These are phyloP conservation scores for Anastatus disparis DNA, from an alignment of 1,140 invertebrate genomes.

Conservation along the genomic window DNA sequence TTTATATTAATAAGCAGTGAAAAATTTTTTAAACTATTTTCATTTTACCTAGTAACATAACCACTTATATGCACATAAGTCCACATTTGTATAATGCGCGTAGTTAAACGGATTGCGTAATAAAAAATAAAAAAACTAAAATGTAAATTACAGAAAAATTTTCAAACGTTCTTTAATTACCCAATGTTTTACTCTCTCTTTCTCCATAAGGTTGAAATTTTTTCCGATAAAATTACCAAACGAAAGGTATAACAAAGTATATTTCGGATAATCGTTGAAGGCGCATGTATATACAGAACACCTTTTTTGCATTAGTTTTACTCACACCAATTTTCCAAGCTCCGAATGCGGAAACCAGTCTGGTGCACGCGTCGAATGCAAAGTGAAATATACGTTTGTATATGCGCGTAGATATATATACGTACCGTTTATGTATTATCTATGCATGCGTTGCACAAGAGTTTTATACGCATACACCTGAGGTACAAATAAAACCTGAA, in stretches of 20 bases:
- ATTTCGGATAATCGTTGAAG: conserved; percentile 1
- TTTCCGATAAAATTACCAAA: background rate
- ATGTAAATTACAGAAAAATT: conserved; percentile 4
- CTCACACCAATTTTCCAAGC: background rate
- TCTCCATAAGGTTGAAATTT: conserved; percentile 7
- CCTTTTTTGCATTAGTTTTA: too few species aligned
- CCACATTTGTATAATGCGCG: background rate
- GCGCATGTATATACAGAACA: too few species aligned
- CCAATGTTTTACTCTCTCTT: background rate
- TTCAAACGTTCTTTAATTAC: conserved; percentile 12
- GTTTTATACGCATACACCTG: too few species aligned
- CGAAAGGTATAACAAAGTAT: background rate
- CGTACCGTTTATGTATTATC: too few species aligned
- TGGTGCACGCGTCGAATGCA: background rate
- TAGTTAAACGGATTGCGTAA: background rate
- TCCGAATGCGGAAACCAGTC: conserved; percentile 1
- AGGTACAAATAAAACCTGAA: background rate
- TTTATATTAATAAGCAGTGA: too few species aligned
- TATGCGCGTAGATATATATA: too few species aligned
- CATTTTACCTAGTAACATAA: too few species aligned
- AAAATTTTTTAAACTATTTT: too few species aligned
- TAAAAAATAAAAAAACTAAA: background rate
- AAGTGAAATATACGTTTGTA: conserved; percentile 3
- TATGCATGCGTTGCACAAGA: conserved; percentile 9
- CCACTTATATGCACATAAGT: background rate